Percentiles rank a stretch among this genome's conserved stretches.
These are phyloP conservation scores for Hemicordylus capensis DNA, from an alignment of 2,113 vertebrate species.

Conservation along the genomic window DNA sequence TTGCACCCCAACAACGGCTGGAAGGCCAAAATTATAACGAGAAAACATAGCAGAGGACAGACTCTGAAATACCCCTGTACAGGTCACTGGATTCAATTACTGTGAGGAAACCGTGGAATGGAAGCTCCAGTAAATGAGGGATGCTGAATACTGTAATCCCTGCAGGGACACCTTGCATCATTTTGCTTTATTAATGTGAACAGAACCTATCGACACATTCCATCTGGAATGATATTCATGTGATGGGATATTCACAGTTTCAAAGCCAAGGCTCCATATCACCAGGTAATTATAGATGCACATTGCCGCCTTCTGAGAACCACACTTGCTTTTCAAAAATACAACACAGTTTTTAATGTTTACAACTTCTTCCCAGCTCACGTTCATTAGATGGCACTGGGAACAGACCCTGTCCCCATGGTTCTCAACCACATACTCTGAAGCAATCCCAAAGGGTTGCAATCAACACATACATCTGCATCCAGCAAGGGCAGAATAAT, in stretches of 20 bases:
- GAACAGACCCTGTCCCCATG: background rate
- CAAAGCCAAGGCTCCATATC: background rate
- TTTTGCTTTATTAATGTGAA: background rate
- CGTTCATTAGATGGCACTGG: background rate
- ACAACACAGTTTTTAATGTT: slow-evolving; percentile 1
- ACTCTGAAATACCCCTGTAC: background rate
- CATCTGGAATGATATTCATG: background rate
- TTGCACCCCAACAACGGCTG: too few species aligned
- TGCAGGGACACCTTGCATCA: background rate
- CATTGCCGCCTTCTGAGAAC: too few species aligned
- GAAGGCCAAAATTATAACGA: too few species aligned
- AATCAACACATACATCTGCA: background rate
- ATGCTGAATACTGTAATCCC: background rate
- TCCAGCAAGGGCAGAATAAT: background rate
- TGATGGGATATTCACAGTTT: background rate
- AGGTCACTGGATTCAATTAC: background rate
- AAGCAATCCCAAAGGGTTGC: background rate
- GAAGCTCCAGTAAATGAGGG: background rate
- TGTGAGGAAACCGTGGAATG: background rate
- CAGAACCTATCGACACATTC: background rate
- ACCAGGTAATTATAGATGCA: too few species aligned
- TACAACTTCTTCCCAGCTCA: background rate
- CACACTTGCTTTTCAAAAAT: background rate
- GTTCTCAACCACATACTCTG: background rate
- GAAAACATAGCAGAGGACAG: background rate